A percentile compares a stretch with the other conserved stretches of the same genome.
These are phyloP conservation scores for Mesoclemmys tuberculata DNA, from an alignment of 2,113 vertebrate species.

Conservation along the genomic window DNA sequence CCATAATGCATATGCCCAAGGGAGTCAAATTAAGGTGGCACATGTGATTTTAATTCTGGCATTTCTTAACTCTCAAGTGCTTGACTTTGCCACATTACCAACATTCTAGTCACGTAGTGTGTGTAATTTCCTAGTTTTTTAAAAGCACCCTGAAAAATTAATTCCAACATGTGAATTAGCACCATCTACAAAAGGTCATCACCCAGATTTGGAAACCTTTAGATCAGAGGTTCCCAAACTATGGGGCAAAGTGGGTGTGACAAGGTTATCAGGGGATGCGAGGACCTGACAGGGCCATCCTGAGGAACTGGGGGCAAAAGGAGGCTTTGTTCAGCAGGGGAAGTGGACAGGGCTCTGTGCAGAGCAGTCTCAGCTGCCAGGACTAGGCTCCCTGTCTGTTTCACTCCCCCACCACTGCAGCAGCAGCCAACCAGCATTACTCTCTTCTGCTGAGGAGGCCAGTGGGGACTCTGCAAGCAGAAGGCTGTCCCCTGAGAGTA, in stretches of 20 bases:
- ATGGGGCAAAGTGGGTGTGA: background rate
- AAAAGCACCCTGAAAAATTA: background rate
- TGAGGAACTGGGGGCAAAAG: background rate
- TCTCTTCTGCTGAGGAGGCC: too few species aligned
- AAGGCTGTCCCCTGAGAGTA: too few species aligned
- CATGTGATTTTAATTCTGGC: background rate
- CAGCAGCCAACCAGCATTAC: too few species aligned
- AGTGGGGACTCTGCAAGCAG: too few species aligned
- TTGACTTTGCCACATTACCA: background rate
- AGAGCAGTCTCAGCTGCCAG: background rate
- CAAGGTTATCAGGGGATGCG: background rate
- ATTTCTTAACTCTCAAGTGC: background rate
- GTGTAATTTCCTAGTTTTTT: background rate
- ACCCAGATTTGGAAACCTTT: background rate
- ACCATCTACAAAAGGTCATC: background rate
- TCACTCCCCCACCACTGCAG: too few species aligned
- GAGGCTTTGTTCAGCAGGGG: background rate
- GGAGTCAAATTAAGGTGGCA: background rate
- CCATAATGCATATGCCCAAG: background rate
- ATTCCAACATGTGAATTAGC: background rate
- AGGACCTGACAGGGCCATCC: background rate
- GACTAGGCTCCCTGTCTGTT: background rate
- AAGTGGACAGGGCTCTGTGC: background rate
- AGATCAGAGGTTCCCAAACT: background rate
- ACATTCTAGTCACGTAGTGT: background rate